These are phyloP conservation scores for Strix aluco DNA, from an alignment of 2,113 vertebrate genomes.

Conservation along the genomic window DNA sequence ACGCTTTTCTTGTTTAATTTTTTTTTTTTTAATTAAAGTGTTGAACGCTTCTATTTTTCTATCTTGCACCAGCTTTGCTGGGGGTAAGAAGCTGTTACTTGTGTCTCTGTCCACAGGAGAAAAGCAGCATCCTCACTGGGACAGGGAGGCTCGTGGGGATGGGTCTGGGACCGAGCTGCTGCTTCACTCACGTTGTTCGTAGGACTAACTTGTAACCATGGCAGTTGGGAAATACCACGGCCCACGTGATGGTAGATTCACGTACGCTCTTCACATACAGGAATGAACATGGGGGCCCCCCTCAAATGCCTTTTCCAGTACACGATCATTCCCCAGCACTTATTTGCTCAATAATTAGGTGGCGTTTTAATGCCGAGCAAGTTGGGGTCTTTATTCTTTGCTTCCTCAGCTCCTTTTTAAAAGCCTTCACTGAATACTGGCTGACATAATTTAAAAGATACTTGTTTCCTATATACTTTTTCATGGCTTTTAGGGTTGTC, in stretches of 20 bases:
- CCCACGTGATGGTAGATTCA: fast-evolving
- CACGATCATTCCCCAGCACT: fast-evolving
- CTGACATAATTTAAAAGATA: background rate
- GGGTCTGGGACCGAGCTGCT: background rate
- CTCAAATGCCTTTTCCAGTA: fast-evolving
- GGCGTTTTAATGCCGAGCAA: background rate
- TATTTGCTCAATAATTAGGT: background rate
- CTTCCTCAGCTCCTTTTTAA: background rate
- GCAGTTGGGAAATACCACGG: too few relatives aligned
- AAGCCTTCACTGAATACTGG: background rate
- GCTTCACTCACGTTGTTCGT: fast-evolving
- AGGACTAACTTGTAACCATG: background rate
- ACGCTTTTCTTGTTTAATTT: background rate
- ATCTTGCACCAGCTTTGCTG: background rate
- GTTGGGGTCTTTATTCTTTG: background rate
- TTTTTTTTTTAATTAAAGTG: background rate
- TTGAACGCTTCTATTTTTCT: background rate
- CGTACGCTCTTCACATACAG: too few relatives aligned
- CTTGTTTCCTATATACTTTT: background rate
- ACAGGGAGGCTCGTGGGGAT: fast-evolving
- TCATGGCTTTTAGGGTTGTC: background rate
- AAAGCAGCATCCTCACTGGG: background rate
- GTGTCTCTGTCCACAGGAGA: background rate
- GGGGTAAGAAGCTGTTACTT: background rate
- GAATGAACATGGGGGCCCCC: background rate